phyloP scores from a whole-genome alignment of 2,113 vertebrate genomes.

The Rostratula benghalensis region DNA sequence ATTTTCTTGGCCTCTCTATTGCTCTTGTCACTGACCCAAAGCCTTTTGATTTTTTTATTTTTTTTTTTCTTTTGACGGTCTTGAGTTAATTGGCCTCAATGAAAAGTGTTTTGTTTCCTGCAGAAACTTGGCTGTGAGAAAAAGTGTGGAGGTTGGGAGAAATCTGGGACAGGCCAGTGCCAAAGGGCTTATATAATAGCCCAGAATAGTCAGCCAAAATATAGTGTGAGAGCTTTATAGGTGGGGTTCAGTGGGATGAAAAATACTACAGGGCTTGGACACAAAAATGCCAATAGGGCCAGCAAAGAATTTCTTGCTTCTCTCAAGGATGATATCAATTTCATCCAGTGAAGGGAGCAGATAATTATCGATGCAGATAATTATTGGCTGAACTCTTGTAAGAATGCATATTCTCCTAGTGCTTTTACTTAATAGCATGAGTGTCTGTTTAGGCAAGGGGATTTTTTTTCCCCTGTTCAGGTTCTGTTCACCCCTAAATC shows the following conservation, averaged over 20 bases:
- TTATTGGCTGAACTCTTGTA: background rate
- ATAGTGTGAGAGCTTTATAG: conserved; percentile 7
- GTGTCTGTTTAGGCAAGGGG: background rate
- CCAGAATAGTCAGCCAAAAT: conserved; percentile 32
- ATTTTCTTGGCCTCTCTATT: conserved; percentile 48
- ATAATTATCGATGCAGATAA: background rate
- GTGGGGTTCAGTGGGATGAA: background rate
- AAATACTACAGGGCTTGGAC: background rate
- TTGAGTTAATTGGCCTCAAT: conserved; percentile 64
- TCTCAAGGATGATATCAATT: background rate
- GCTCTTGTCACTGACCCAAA: conserved; percentile 58
- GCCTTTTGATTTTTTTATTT: conserved; percentile 38
- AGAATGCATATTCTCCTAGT: background rate
- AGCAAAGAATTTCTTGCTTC: background rate
- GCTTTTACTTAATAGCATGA: background rate
- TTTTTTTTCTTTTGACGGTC: conserved; percentile 39
- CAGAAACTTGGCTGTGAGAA: conserved; percentile 61
- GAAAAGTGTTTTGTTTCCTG: conserved; percentile 72
- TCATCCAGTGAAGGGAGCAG: background rate
- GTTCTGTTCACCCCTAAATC: background rate
- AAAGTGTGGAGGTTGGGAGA: conserved; percentile 26
- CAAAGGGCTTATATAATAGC: conserved; percentile 53
- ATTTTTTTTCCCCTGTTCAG: background rate
- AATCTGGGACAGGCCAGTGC: conserved; percentile 41
- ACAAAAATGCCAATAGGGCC: background rate